Evolutionary conservation across 2,888 invertebrate genomes (phyloP), one percentile per base, ranked within the genome.

Genomic region (Andrena praecox): DNA sequence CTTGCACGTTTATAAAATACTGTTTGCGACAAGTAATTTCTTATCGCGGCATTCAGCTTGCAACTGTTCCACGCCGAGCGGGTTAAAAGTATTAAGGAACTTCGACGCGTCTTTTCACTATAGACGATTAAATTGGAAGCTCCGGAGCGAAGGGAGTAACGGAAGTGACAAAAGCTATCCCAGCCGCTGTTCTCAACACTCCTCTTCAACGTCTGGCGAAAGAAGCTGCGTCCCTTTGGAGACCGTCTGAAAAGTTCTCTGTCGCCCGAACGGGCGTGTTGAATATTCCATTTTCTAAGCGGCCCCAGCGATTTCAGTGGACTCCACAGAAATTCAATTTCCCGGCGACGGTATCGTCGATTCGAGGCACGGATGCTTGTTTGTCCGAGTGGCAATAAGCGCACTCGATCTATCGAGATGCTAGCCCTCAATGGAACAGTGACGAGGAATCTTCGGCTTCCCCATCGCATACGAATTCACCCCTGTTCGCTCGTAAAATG

Each of bases 311-410:
- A 31, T 42, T 42, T 59, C 35, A 27, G 42, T 0, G 4, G 10
- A 6, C 20, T 50, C 42, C 50, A 24, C 50, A 16, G 24, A 63
- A 63, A 63, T 63, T 63, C 42, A 71, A 63, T 71, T 24, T 63
- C 29, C 20, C 4, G 31, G 16, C 50, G 42, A 42, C 8, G 29
- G 31, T 48, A 50, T 27, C 63, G 31, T 16, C 12, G 42, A 48
- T 35, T 71, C 31, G 27, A 60, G 31, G 7, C 16, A 42, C 8
- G 16, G 2, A 7, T 42, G 16, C 31, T 24, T 50, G 33, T 71
- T 50, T 63, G 71, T 63, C 16, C 50, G 50, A 71, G 16, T n/a
- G 27, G 50, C 24, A 29, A 62, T 52, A 33, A 50, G 31, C 63
- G 24, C 48, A 24, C 27, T 66, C 35, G 52, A 35, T 16, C 56